phyloP scores from a whole-genome alignment of 2,113 vertebrate genomes.

The Alosa alosa region DNA sequence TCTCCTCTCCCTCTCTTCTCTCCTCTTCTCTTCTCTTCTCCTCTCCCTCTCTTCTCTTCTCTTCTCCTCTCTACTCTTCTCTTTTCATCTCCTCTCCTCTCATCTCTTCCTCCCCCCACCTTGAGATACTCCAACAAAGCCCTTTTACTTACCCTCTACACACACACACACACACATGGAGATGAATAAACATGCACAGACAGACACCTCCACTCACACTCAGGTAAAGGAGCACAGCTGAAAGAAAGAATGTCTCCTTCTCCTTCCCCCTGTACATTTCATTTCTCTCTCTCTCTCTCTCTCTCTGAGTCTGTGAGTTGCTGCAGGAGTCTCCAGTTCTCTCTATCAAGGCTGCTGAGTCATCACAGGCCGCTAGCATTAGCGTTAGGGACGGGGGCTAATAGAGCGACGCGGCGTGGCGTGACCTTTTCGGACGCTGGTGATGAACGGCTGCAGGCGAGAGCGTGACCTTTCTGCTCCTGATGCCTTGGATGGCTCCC shows the following conservation, averaged over 20 bases:
- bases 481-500: constrained; percentile 19
- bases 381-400: constrained; percentile 23
- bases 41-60: neutral
- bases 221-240: too few species aligned
- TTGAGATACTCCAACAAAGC: neutral
- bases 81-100: neutral
- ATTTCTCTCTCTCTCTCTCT: neutral
- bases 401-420: neutral
- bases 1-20: neutral
- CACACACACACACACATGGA: neutral
- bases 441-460: constrained; percentile 45
- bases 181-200: neutral
- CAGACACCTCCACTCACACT: neutral
- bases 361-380: constrained; percentile 4
- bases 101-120: too few species aligned
- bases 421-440: constrained; percentile 44
- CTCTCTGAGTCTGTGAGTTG: constrained; percentile 15
- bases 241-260: neutral
- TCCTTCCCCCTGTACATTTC: neutral
- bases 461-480: constrained; percentile 49
- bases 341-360: constrained; percentile 35
- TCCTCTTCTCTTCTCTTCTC: neutral
- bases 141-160: neutral
- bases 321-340: constrained; percentile 20
- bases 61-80: neutral